Conservation (phyloP, 2,797 vertebrate genomes). For the Odontamblyopus lacepedii region DNA sequence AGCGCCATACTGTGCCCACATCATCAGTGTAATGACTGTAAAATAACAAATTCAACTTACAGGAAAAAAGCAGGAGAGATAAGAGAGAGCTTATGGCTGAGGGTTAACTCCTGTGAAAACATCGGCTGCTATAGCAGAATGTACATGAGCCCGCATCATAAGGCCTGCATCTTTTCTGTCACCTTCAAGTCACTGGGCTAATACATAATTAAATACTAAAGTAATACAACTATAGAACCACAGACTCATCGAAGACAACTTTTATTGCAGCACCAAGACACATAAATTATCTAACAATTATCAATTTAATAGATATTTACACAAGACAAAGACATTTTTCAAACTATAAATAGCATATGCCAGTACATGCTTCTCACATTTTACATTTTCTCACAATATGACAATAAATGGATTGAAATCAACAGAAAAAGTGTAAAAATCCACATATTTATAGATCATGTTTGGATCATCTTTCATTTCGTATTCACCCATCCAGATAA, state of each 20-base stretch:
- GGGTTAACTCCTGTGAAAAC: conserved; percentile 4
- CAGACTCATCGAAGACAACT: background rate
- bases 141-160: background rate
- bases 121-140: background rate
- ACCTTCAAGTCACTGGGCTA: background rate
- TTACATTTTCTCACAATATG: background rate
- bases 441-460: background rate
- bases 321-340: background rate
- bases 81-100: background rate
- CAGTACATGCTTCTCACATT: background rate
- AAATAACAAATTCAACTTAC: background rate
- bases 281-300: background rate
- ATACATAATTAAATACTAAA: too few relatives aligned
- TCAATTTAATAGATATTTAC: background rate
- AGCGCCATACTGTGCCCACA: background rate
- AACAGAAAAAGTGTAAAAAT: background rate
- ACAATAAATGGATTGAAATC: background rate
- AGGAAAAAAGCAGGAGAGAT: conserved; percentile 7
- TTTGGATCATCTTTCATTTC: background rate
- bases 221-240: too few relatives aligned
- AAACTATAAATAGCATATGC: background rate
- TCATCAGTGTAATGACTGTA: background rate
- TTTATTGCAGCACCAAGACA: background rate
- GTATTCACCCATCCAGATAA: background rate
- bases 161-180: background rate